These are phyloP conservation scores for Phataginus tetradactyla DNA, from an alignment of 2,797 vertebrate genomes.

Conservation along the genomic window DNA sequence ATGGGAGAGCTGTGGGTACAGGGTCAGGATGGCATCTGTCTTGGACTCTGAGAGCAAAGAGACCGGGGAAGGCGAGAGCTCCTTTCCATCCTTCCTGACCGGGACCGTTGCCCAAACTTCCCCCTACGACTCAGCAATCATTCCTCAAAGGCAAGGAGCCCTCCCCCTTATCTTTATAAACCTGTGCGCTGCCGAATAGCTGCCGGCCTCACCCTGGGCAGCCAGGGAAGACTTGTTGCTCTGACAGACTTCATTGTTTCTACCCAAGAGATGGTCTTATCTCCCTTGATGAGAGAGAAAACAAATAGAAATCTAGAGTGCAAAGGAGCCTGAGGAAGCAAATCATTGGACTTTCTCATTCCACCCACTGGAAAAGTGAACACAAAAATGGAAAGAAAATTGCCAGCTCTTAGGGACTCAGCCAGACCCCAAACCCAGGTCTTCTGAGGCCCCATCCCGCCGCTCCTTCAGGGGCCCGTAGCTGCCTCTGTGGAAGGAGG, in stretches of 20 bases:
- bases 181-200: too few species aligned
- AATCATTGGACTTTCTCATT: neutral
- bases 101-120: neutral
- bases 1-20: neutral
- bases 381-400: neutral
- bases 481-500: neutral
- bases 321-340: neutral
- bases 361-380: neutral
- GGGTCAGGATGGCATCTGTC: slow-evolving; percentile 34
- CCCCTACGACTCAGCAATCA: neutral
- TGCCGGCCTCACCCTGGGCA: neutral
- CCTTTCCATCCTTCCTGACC: neutral
- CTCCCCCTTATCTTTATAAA: neutral
- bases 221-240: neutral
- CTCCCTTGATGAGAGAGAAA: neutral
- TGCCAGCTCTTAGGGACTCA: neutral
- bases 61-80: neutral
- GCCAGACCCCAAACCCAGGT: neutral
- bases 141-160: neutral
- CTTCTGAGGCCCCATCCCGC: neutral
- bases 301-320: neutral
- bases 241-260: neutral
- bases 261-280: neutral
- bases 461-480: neutral
- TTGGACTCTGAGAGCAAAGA: slow-evolving; percentile 9